Base-by-base conservation (phyloP, 2,888 invertebrate species). In the Apamea sordens region DNA sequence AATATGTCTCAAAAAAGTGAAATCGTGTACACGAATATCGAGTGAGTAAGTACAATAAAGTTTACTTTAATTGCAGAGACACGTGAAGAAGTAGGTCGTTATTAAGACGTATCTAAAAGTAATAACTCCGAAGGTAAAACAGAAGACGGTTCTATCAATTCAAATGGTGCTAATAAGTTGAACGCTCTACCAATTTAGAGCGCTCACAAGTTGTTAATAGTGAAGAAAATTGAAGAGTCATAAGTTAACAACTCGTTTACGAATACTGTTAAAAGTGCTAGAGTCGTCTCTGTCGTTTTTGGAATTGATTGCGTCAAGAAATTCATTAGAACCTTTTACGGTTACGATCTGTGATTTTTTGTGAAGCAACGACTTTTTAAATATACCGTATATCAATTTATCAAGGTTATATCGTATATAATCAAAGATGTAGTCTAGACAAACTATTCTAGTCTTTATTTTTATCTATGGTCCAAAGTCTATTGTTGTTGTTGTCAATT, bases 131-230 rank as follows among this genome's bases (percentile, higher is more conserved):
- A 86, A 84, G 77, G 82, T 82, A 75, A 79, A 71, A 73, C 68
- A 77, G 63, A 69, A 78, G 53, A 83, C 75, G 71, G 44, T 72
- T 79, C 82, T 79, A 87, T 87, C 73, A 78, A 72, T 74, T 77
- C 65, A 73, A 80, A 83, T 69, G 68, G 77, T 67, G 84, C 79
- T 88, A 89, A 88, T 81, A 80, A 85, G 84, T 87, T 87, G 83
- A 89, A 89, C 79, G 85, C 41, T 80, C 88, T 75, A 75, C 73
- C 72, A 84, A 84, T 78, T 84, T 85, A 65, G 71, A 71, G 36
- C 56, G 85, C 36, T 70, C 70, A 73, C 69, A 84, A 81, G 68
- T 64, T 86, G 83, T 77, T 86, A 82, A 82, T 74, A 73, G 76
- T 41, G 3, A 44, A 56, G 67, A 64, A 79, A 82, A 85, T 85